phyloP scores from a whole-genome alignment of 2,888 invertebrate species.

The Mycalesis mineus region DNA sequence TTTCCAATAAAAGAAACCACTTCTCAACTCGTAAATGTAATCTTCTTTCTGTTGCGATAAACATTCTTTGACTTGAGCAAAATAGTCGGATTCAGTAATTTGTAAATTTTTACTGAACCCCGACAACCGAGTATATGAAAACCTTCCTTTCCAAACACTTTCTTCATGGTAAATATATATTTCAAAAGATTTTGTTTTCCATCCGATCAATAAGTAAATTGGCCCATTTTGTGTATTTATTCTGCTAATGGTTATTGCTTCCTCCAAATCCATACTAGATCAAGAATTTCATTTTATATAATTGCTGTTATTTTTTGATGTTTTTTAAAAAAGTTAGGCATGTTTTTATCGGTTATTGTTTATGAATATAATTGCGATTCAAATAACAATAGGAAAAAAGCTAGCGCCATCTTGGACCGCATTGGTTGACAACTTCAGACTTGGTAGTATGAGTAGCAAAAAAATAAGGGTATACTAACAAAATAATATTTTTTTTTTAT shows the following conservation, averaged over 20 bases:
- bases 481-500: too few species aligned
- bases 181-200: conserved; percentile 55
- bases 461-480: too few species aligned
- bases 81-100: conserved; percentile 45
- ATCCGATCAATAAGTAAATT: conserved; percentile 51
- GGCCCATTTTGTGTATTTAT: conserved; percentile 39
- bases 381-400: too few species aligned
- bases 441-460: too few species aligned
- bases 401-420: too few species aligned
- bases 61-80: conserved; percentile 41
- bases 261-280: conserved; percentile 47
- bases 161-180: conserved; percentile 48
- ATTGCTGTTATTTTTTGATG: too few species aligned
- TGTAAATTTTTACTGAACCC: conserved; percentile 56
- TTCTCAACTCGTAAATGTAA: conserved; percentile 54
- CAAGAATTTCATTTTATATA: not conserved
- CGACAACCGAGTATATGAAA: conserved; percentile 49
- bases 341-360: too few species aligned
- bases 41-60: conserved; percentile 45
- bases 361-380: too few species aligned
- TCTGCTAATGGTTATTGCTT: conserved; percentile 53
- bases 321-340: too few species aligned
- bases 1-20: conserved; percentile 64
- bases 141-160: conserved; percentile 53
- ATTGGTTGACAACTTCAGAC: too few species aligned